Base-by-base conservation (phyloP, 2,888 invertebrate species). In the Auanema freiburgensis region DNA sequence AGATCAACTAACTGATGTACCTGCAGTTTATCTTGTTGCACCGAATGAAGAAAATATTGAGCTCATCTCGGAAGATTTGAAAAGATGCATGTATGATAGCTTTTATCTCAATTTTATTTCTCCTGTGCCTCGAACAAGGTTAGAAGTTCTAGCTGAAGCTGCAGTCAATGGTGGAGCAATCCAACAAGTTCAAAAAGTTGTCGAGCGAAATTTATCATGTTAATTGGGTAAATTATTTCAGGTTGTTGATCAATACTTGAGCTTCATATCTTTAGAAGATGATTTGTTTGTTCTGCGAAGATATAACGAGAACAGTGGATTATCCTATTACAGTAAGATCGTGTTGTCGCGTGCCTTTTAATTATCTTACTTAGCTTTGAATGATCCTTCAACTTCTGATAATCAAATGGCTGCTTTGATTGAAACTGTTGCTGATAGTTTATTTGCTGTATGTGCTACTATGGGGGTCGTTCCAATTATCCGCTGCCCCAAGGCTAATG, bases 361-460 rank as follows among this genome's bases (percentile, higher is more conserved):
- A n/a, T 42, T 41, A 40, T 23, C 14, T 21, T 23, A 51, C 65
- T 66, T 58, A 67, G 78, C 78, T 24, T 79, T 82, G 66, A 83
- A 82, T 57, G 74, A 80, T 53, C 78, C 79, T 3, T 67, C 75
- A 18, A 76, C 72, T 0, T 71, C 76, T 10, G 97, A 97, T 82
- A 90, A 91, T 33, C 94, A 96, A 87, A 95, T 98, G 90, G 93
- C 95, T 83, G 86, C 87, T 1, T 91, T 96, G 23, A 92, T 97
- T 90, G 93, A 96, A 83, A 89, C 88, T 40, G 91, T 98, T 79
- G 96, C 96, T 0, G 96, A 98, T 82, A 92, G 94, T 79, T 87
- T 99, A 50, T 98, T 99, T 85, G 94, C 97, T 52, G 91, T 97
- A 23, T 96, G 96, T 88, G 97, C 96, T 3, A 98, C 97, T 49